Conservation (phyloP, 2,888 invertebrate species). For the Idaea dimidiata region DNA sequence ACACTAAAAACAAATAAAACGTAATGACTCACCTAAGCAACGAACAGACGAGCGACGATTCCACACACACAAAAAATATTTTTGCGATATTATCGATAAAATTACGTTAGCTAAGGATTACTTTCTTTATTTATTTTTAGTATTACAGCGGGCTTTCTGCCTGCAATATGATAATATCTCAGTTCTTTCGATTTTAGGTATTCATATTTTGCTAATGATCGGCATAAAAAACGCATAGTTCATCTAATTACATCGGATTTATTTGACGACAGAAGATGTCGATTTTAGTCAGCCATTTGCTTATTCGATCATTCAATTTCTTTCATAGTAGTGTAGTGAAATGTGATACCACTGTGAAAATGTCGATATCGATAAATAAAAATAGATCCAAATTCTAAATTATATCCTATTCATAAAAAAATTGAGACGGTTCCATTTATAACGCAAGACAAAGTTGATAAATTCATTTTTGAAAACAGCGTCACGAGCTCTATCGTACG, state of each 20-base stretch:
- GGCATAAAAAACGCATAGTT: slow-evolving; percentile 81
- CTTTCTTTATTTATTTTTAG: slow-evolving; percentile 46
- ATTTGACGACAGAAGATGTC: slow-evolving; percentile 68
- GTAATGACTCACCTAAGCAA: slow-evolving; percentile 62
- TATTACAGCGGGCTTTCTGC: slow-evolving; percentile 51
- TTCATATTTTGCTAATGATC: slow-evolving; percentile 81
- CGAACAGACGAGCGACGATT: slow-evolving; percentile 65
- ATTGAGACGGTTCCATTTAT: too few species aligned
- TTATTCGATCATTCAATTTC: slow-evolving; percentile 67
- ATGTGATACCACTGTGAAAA: slow-evolving; percentile 17
- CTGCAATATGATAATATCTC: slow-evolving; percentile 61
- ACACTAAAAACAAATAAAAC: slow-evolving; percentile 38
- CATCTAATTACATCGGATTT: slow-evolving; percentile 82
- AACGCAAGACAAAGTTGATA: too few species aligned
- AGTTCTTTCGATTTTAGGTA: slow-evolving; percentile 59
- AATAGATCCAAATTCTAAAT: background rate
- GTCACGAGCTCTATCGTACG: too few species aligned
- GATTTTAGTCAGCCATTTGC: slow-evolving; percentile 80
- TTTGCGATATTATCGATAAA: slow-evolving; percentile 48
- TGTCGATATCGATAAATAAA: slow-evolving; percentile 17
- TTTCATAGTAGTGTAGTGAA: slow-evolving; percentile 51
- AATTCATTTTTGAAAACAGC: too few species aligned
- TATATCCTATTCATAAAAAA: too few species aligned
- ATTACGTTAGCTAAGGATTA: slow-evolving; percentile 58
- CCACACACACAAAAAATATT: slow-evolving; percentile 52